Percentiles rank a stretch among this genome's conserved stretches.
Conservation (phyloP, 2,888 invertebrate species). For the Drosophila atripex region DNA sequence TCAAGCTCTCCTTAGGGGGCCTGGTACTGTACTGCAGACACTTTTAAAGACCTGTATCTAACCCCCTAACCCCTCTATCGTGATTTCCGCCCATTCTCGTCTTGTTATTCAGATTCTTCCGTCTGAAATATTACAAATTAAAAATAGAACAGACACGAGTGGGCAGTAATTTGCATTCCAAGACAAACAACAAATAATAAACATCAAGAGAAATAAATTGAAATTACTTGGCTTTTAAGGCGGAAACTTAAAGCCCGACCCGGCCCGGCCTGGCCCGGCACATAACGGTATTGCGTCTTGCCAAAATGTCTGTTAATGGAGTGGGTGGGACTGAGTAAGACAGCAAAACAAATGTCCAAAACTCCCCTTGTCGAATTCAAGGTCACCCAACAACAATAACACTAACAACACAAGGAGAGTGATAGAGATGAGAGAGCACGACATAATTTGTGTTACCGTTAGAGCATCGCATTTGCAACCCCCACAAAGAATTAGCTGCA, state of each 20-base stretch:
- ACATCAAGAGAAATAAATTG: not conserved
- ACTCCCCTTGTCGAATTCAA: conserved; percentile 45
- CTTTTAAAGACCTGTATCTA: too few relatives aligned
- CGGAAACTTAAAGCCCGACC: not conserved
- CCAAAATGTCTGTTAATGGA: conserved; percentile 23
- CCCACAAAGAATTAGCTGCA: conserved; percentile 27
- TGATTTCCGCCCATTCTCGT: not conserved
- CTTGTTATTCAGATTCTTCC: not conserved
- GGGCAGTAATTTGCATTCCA: not conserved
- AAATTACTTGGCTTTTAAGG: not conserved
- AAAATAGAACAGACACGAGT: not conserved
- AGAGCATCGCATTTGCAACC: conserved; percentile 38
- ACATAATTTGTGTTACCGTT: conserved; percentile 46
- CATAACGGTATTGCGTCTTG: conserved; percentile 42
- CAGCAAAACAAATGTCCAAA: conserved; percentile 24
- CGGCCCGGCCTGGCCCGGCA: not conserved
- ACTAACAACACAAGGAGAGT: not conserved
- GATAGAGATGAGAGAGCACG: not conserved
- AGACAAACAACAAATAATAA: not conserved
- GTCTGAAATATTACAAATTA: not conserved
- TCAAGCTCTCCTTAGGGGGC: too few relatives aligned
- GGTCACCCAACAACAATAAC: conserved; percentile 41
- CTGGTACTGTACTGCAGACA: too few relatives aligned
- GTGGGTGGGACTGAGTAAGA: not conserved
- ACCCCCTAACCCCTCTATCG: too few relatives aligned